Evolutionary conservation across 2,113 vertebrate species (phyloP).

Genomic region (Prunella fulvescens): DNA sequence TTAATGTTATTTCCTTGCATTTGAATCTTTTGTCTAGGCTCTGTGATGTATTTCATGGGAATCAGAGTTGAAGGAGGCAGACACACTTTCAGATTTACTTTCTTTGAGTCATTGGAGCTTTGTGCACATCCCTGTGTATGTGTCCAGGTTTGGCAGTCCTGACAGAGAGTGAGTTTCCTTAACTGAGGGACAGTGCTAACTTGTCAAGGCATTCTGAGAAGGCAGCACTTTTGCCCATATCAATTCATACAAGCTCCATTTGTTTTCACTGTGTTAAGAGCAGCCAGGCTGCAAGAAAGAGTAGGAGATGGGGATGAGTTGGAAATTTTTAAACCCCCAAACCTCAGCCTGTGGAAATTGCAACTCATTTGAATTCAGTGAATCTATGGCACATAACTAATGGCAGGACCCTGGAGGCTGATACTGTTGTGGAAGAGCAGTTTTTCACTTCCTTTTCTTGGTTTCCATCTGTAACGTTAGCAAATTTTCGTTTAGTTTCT

Average conservation of each 20-base stretch:
- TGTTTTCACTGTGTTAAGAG: neutral
- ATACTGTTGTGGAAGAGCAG: neutral
- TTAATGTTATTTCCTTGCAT: neutral
- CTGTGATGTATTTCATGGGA: neutral
- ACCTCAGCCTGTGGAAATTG: neutral
- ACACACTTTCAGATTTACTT: accelerated
- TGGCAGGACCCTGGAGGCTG: neutral
- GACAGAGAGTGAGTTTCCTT: neutral
- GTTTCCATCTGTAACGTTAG: neutral
- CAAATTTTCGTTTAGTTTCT: neutral
- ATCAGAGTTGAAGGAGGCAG: neutral
- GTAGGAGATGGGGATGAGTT: neutral
- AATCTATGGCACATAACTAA: neutral
- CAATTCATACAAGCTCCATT: neutral
- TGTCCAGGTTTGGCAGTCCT: neutral
- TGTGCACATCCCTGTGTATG: neutral
- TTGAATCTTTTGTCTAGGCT: neutral
- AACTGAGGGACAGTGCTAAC: neutral
- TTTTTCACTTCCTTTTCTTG: neutral
- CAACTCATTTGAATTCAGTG: neutral
- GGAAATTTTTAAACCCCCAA: neutral
- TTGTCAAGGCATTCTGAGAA: neutral
- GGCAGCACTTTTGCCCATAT: neutral
- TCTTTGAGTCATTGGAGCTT: neutral
- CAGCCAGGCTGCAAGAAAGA: neutral